These are phyloP conservation scores for Chionomys nivalis DNA, from an alignment of 2,113 vertebrate genomes.

Conservation along the genomic window DNA sequence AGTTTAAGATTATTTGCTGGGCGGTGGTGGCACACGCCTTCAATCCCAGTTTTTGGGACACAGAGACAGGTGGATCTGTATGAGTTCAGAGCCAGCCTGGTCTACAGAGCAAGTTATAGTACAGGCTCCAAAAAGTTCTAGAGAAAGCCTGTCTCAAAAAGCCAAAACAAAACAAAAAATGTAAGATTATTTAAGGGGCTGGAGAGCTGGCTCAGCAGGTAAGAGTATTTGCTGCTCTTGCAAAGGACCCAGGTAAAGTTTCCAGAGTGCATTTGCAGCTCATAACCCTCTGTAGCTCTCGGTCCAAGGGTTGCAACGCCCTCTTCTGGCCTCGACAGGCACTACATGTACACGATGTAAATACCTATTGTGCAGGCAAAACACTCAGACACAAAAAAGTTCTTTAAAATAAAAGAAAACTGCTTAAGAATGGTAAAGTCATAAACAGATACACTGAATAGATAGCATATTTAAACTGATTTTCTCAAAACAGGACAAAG, in stretches of 20 bases:
- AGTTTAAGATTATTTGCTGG: slow-evolving; percentile 9
- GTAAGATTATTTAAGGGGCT: slow-evolving; percentile 28
- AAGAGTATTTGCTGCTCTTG: neutral
- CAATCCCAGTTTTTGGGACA: no score
- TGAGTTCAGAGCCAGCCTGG: no score
- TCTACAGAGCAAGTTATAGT: no score
- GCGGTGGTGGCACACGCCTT: no score
- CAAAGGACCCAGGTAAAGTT: neutral
- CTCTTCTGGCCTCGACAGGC: neutral
- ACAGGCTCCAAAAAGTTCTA: no score
- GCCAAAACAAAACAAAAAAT: no score
- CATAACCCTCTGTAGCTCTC: neutral
- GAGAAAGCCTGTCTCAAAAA: no score
- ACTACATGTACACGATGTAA: neutral
- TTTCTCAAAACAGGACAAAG: slow-evolving; percentile 36
- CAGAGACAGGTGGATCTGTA: no score
- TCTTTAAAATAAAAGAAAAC: slow-evolving; percentile 32
- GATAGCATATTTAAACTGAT: neutral
- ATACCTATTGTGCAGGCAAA: neutral
- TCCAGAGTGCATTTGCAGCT: neutral
- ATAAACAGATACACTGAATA: slow-evolving; percentile 8
- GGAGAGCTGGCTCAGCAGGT: neutral
- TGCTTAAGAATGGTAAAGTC: slow-evolving; percentile 35
- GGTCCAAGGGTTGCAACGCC: neutral
- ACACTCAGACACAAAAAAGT: neutral